Evolutionary conservation across 2,113 vertebrate genomes (phyloP), one percentile per base, ranked within the genome.

Genomic region (Gobius niger): DNA sequence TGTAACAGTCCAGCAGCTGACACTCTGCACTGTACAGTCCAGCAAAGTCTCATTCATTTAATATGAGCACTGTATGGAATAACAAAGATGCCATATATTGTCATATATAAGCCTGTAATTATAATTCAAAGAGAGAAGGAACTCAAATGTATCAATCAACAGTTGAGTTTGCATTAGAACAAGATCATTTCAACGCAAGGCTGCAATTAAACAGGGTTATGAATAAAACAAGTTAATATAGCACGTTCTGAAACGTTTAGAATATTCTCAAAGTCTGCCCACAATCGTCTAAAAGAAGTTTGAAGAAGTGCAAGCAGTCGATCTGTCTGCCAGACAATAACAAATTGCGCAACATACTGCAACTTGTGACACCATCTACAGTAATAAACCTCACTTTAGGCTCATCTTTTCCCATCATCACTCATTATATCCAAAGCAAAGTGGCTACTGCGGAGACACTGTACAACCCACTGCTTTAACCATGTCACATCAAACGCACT

Each of bases 401-500:
- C 24, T 8, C 56, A 59, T 59, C 40, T 60, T 42, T 14, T 42
- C 40, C 1, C 40, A n/a, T 40, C 40, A 60, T 42, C 40, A 44
- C 40, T 60, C 40, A 60, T 42, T 42, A 44, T n/a, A 60, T 42
- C 40, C 57, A 3, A 40, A 44, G 57, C 16, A 44, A 60, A 60
- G 40, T 44, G 54, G 14, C 40, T 42, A 60, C 57, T 42, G 40
- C 57, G n/a, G 34, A 7, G 57, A 42, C 34, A 11, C 7, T 42
- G 40, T 10, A 4, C 44, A 41, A 46, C 68, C 46, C 46, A 56
- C 56, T 40, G 57, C 40, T 60, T 60, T 44, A 60, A 60, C 40
- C 57, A 44, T 60, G 57, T 53, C 60, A 47, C 72, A 70, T 73
- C 70, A 67, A 69, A 80, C 76, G 42, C 65, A 10, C 54, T 12